Evolutionary conservation across 2,797 vertebrate genomes (phyloP).

Genomic region (Sebastiscus albofasciatus): DNA sequence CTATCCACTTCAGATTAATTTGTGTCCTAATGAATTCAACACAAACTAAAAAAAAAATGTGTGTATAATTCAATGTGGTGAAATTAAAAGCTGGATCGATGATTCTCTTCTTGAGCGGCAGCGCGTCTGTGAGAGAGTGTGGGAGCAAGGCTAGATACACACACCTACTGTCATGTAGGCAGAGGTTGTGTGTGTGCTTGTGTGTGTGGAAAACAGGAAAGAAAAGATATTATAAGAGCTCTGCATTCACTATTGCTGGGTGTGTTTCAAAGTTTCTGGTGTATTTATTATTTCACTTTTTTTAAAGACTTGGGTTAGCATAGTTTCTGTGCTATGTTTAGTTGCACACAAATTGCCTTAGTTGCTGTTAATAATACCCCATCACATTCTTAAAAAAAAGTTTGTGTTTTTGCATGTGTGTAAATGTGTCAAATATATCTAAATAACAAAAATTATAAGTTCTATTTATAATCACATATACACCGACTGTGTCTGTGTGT

Average conservation of each 20-base stretch:
- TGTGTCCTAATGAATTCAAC: slow-evolving; percentile 42
- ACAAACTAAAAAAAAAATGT: slow-evolving; percentile 35
- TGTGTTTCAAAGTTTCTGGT: not conserved
- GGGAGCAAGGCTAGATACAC: slow-evolving; percentile 17
- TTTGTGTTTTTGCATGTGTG: not conserved
- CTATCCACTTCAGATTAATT: slow-evolving; percentile 44
- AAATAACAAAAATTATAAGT: not conserved
- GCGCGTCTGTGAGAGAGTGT: slow-evolving; percentile 3
- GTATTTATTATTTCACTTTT: not conserved
- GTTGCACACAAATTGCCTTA: not conserved
- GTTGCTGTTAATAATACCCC: not conserved
- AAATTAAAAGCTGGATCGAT: slow-evolving; percentile 54
- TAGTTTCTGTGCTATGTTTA: not conserved
- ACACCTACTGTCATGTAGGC: slow-evolving; percentile 37
- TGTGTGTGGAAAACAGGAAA: not conserved
- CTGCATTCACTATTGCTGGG: not conserved
- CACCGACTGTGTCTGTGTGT: not conserved
- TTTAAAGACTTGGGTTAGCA: not conserved
- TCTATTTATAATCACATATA: slow-evolving; percentile 2
- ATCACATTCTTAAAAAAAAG: not conserved
- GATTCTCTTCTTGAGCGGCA: not conserved
- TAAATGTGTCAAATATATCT: not conserved
- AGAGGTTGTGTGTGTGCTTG: slow-evolving; percentile 13
- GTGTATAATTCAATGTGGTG: slow-evolving; percentile 29
- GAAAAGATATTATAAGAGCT: not conserved